Evolutionary conservation across 1,140 invertebrate genomes (phyloP).

Genomic region (Tetragnatha versicolor): DNA sequence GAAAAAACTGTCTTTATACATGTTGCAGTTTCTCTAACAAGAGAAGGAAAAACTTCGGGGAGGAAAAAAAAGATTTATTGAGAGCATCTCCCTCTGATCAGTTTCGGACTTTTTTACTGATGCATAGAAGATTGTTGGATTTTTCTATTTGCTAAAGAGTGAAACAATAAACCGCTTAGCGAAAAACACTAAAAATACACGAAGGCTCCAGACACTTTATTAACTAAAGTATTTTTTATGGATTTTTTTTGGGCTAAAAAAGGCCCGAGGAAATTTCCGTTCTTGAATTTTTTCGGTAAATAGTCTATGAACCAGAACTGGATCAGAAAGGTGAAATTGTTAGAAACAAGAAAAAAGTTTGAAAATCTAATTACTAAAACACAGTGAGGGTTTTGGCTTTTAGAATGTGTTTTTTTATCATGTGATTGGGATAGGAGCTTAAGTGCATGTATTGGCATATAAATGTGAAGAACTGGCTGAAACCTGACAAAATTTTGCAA

Average conservation of each 20-base stretch:
- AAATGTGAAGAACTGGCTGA: no score
- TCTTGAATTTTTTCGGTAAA: background rate
- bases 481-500: no score
- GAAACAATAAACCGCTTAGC: conserved; percentile 13
- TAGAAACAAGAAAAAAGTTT: background rate
- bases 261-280: background rate
- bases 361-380: conserved; percentile 26
- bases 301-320: background rate
- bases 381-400: conserved; percentile 1
- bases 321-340: conserved; percentile 10
- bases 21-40: background rate
- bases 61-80: background rate
- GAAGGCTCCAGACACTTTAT: conserved; percentile 18
- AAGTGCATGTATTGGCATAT: background rate
- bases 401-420: background rate
- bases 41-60: background rate
- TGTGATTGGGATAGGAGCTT: background rate
- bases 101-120: background rate
- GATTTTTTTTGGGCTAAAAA: background rate
- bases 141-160: conserved; percentile 19
- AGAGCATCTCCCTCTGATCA: background rate
- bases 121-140: background rate
- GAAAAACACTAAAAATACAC: conserved; percentile 18
- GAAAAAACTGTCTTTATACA: conserved; percentile 5
- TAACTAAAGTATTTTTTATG: conserved; percentile 19